Evolutionary conservation across 2,888 invertebrate species (phyloP).

Genomic region (Xanthia icteritia): DNA sequence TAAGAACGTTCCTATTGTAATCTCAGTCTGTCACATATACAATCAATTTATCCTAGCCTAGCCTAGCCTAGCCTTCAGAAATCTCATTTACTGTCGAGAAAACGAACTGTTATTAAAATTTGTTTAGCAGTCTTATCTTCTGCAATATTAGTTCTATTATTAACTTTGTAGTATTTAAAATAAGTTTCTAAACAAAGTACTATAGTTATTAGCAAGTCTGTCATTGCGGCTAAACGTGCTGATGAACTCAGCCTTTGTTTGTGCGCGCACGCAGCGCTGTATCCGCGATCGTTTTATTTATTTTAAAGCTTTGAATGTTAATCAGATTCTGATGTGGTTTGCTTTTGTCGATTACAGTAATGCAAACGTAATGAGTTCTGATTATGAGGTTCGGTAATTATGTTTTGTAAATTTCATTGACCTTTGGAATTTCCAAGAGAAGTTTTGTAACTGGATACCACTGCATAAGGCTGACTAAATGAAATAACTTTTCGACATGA

Average conservation of each 20-base stretch:
- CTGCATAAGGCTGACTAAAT: conserved; percentile 1
- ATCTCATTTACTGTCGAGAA: background rate
- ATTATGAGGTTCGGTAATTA: conserved; percentile 20
- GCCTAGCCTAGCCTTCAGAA: no score
- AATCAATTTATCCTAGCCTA: no score
- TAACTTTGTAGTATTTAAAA: background rate
- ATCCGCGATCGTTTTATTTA: conserved; percentile 72
- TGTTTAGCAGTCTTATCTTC: background rate
- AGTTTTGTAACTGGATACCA: conserved; percentile 28
- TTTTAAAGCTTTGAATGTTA: conserved; percentile 63
- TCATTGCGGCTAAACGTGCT: conserved; percentile 68
- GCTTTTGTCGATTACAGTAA: conserved; percentile 59
- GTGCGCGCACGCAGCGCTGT: conserved; percentile 64
- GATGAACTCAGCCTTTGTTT: conserved; percentile 77
- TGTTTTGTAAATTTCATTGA: conserved; percentile 41
- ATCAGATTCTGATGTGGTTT: conserved; percentile 61
- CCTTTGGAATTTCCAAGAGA: conserved; percentile 27
- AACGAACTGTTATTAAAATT: background rate
- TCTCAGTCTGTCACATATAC: background rate
- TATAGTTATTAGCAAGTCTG: conserved; percentile 32
- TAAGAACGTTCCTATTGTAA: background rate
- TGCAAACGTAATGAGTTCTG: conserved; percentile 36
- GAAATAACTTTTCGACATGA: conserved; percentile 4
- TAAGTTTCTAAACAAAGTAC: conserved; percentile 14
- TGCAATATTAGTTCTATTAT: background rate